Percentiles rank a stretch among this genome's conserved stretches.
These are phyloP conservation scores for Theocolax elegans DNA, from an alignment of 1,140 invertebrate species.

Conservation along the genomic window DNA sequence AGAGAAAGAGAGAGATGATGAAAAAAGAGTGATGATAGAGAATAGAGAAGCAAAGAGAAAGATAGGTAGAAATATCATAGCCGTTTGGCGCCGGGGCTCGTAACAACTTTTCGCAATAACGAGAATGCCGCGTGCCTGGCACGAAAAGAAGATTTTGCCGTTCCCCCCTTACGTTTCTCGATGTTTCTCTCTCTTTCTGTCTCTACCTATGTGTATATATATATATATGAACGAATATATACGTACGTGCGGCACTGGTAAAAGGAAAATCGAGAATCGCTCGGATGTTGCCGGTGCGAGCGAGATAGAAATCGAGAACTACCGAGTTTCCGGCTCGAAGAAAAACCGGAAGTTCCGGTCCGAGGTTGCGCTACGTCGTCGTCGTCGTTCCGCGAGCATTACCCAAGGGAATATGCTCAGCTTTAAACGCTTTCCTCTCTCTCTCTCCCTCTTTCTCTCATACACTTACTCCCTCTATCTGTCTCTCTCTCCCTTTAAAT, in stretches of 20 bases:
- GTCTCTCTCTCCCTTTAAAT: not conserved
- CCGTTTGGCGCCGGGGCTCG: conserved; percentile 3
- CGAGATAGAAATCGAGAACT: no score
- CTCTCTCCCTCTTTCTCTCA: no score
- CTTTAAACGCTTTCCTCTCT: conserved; percentile 15
- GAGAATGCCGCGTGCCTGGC: conserved; percentile 25
- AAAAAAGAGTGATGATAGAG: no score
- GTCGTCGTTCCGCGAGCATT: no score
- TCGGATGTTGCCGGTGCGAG: no score
- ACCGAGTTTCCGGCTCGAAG: no score
- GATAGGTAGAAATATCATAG: conserved; percentile 10
- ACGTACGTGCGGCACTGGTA: not conserved
- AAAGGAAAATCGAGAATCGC: conserved; percentile 39
- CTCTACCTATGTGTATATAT: not conserved
- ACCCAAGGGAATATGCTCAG: not conserved
- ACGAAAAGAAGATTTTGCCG: conserved; percentile 14
- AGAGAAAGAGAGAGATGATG: not conserved
- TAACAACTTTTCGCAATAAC: conserved; percentile 25
- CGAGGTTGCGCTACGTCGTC: no score
- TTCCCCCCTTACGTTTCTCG: not conserved
- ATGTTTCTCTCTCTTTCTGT: no score
- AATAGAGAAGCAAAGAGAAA: no score
- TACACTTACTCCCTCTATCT: not conserved
- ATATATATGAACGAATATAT: not conserved
- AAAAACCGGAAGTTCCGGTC: conserved; percentile 31